Conservation (phyloP, 2,113 vertebrate genomes). For the Rhea pennata region DNA sequence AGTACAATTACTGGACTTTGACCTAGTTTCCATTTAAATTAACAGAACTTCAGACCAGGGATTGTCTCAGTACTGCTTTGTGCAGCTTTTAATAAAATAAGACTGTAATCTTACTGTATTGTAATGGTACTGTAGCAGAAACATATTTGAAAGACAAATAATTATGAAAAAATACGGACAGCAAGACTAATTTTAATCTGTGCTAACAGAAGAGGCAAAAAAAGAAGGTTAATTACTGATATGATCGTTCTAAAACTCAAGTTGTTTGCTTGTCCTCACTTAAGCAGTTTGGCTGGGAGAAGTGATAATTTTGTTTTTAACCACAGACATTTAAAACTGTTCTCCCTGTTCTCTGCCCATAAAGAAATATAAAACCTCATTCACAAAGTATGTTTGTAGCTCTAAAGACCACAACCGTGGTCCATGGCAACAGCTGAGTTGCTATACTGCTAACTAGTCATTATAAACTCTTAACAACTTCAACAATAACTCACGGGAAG, state of each 20-base stretch:
- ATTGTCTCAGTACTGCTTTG: background rate
- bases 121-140: background rate
- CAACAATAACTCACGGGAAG: background rate
- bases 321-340: background rate
- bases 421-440: background rate
- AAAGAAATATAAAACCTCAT: background rate
- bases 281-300: background rate
- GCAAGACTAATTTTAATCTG: background rate
- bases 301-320: background rate
- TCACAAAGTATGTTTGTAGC: background rate
- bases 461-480: background rate
- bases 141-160: background rate
- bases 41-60: background rate
- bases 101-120: background rate
- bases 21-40: background rate
- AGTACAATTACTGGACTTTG: background rate
- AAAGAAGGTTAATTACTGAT: background rate
- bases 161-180: background rate
- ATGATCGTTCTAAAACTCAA: background rate
- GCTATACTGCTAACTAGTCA: background rate
- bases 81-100: background rate
- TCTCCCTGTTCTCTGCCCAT: background rate
- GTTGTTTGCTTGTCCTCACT: background rate
- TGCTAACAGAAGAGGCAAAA: background rate
- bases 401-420: background rate